These are phyloP conservation scores for Acronicta leporina DNA, from an alignment of 2,888 invertebrate species.

Conservation along the genomic window DNA sequence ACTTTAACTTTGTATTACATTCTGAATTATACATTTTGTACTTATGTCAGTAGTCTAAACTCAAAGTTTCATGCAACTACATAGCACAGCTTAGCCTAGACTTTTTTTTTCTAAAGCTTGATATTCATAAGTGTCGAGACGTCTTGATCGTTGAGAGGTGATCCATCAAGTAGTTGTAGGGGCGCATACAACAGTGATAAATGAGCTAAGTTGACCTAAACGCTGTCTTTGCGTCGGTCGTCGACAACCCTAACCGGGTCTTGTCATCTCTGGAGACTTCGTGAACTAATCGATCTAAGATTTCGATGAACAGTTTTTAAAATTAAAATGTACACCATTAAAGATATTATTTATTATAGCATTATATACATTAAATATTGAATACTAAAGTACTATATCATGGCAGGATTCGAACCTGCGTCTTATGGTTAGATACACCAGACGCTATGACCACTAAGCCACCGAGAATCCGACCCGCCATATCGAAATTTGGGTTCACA, in stretches of 20 bases:
- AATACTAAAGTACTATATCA: too few species aligned
- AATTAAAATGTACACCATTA: background rate
- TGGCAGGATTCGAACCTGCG: too few species aligned
- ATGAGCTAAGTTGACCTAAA: slow-evolving; percentile 46
- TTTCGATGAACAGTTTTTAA: background rate
- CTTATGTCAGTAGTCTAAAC: background rate
- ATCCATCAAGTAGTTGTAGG: slow-evolving; percentile 44
- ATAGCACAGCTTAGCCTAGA: slow-evolving; percentile 9
- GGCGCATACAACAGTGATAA: slow-evolving; percentile 47
- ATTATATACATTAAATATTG: too few species aligned
- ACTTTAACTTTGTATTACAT: too few species aligned
- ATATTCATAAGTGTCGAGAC: slow-evolving; percentile 32
- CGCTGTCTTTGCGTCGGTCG: slow-evolving; percentile 27
- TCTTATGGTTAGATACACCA: too few species aligned
- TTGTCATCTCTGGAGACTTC: slow-evolving; percentile 23
- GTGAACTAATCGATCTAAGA: slow-evolving; percentile 17
- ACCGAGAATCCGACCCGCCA: too few species aligned
- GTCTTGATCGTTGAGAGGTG: slow-evolving; percentile 29
- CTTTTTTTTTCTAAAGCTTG: slow-evolving; percentile 26
- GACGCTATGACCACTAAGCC: too few species aligned
- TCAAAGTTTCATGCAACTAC: slow-evolving; percentile 9
- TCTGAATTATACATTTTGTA: too few species aligned
- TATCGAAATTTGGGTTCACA: too few species aligned
- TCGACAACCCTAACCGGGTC: slow-evolving; percentile 24
- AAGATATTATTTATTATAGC: too few species aligned